Evolutionary conservation across 2,797 vertebrate species (phyloP), one percentile per base, ranked within the genome.

Genomic region (Sebastes kiyomatsui): DNA sequence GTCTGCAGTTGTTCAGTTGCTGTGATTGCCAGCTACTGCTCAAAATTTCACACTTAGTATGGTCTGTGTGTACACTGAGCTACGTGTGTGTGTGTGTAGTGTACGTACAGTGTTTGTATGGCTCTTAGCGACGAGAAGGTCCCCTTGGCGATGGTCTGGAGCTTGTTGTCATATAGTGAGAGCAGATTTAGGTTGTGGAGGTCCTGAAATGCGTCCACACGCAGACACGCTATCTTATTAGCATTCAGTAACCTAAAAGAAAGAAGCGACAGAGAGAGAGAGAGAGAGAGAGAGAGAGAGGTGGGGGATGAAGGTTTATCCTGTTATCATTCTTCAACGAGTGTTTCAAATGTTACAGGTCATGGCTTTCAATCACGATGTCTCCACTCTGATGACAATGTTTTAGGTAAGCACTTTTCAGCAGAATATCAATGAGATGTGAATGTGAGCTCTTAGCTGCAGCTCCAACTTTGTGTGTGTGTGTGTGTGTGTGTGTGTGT

Each of bases 161-260:
- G 97, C 92, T 99, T 99, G 95, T 99, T 99, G 95, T 99, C 98
- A 1, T 99, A 99, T 27, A 99, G 94, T 64, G 98, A 99, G 67
- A 99, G 97, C 84, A 99, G 96, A 93, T 99, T 99, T 93, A 99
- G 93, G 94, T 99, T 99, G 92, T 99, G 98, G 9, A 99, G 96
- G 87, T 99, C 98, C 93, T 99, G 98, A 95, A 99, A 99, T n/a
- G 98, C 97, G 74, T 99, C 98, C 79, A 99, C 98, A 33, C 98
- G 96, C 74, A 99, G 94, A 91, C 98, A 99, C 32, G 97, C 98
- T 92, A 99, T 99, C 96, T 99, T 99, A 95, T 99, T 99, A 90
- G 98, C 98, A 92, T 99, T 99, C 92, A 99, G 91, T 85, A 99
- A 96, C 91, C 98, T 99, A 95, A 92, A 88, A 94, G 91, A 86